Conservation (phyloP, 92 coral and sea anemone species). For the Bergia puertoricense region DNA sequence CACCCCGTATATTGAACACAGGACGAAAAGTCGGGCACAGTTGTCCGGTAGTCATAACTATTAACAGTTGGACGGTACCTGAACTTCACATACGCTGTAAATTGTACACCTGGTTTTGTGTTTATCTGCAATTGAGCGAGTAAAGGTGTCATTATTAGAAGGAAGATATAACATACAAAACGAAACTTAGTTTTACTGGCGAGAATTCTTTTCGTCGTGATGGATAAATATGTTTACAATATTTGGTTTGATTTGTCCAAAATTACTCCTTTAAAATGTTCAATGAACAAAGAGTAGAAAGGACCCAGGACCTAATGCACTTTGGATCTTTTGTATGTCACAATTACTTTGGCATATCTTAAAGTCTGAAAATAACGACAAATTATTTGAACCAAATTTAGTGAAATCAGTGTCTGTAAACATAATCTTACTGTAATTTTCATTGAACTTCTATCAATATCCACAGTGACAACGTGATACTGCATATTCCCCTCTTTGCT, state of each 20-base stretch:
- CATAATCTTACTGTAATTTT: not conserved
- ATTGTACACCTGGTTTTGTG: conserved; percentile 1
- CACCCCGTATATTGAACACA: conserved; percentile 23
- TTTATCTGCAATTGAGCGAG: not conserved
- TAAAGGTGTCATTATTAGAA: no score
- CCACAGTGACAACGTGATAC: not conserved
- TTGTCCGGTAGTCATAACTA: conserved; percentile 30
- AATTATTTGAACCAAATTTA: no score
- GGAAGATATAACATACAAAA: not conserved
- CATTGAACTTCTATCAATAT: not conserved
- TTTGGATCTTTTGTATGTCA: no score
- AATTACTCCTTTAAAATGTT: no score
- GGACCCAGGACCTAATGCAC: no score
- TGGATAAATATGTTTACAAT: conserved; percentile 32
- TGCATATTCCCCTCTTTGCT: conserved; percentile 5
- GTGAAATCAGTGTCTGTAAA: no score
- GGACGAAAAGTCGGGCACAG: conserved; percentile 52
- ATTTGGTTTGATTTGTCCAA: no score
- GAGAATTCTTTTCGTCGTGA: conserved; percentile 26
- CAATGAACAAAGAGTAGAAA: no score
- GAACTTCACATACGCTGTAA: conserved; percentile 23
- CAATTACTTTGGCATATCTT: no score
- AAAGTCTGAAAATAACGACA: no score
- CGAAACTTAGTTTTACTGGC: not conserved
- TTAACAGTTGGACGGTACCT: conserved; percentile 48